These are phyloP conservation scores for Choreutis nemorana DNA, from an alignment of 2,888 invertebrate genomes.

Conservation along the genomic window DNA sequence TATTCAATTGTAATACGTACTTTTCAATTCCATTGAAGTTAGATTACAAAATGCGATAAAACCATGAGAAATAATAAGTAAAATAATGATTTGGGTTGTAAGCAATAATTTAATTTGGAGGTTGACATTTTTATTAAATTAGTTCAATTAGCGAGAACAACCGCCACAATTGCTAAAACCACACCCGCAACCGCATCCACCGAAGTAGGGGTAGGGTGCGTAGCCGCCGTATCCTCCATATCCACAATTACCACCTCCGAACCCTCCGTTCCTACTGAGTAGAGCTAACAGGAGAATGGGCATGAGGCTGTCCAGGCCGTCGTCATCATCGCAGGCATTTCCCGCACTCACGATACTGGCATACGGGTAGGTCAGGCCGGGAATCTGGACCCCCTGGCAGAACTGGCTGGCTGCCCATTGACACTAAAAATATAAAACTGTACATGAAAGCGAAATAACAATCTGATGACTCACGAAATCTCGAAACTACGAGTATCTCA, in stretches of 20 bases:
- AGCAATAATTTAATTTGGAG: no score
- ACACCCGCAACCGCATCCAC: conserved; percentile 7
- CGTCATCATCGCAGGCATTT: conserved; percentile 17
- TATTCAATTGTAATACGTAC: no score
- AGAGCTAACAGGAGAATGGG: conserved; percentile 24
- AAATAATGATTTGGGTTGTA: no score
- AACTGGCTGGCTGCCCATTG: conserved; percentile 25
- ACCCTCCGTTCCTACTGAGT: conserved; percentile 14
- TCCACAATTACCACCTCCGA: conserved; percentile 2
- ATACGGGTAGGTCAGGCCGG: conserved; percentile 10
- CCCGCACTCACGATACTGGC: no score
- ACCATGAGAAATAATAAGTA: no score
- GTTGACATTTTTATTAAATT: no score
- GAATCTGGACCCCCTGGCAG: conserved; percentile 13
- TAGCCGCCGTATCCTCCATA: conserved; percentile 3
- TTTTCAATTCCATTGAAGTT: no score
- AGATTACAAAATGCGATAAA: no score
- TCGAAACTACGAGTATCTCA: no score
- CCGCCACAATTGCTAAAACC: conserved; percentile 13
- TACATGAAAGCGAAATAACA: no score
- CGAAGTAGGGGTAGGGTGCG: background rate
- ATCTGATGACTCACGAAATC: no score
- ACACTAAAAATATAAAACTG: conserved; percentile 19
- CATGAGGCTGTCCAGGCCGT: conserved; percentile 23
- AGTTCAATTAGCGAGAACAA: no score